Percentiles rank a stretch among this genome's conserved stretches.
Conservation (phyloP, 2,797 vertebrate genomes). For the Xerus rutilus region DNA sequence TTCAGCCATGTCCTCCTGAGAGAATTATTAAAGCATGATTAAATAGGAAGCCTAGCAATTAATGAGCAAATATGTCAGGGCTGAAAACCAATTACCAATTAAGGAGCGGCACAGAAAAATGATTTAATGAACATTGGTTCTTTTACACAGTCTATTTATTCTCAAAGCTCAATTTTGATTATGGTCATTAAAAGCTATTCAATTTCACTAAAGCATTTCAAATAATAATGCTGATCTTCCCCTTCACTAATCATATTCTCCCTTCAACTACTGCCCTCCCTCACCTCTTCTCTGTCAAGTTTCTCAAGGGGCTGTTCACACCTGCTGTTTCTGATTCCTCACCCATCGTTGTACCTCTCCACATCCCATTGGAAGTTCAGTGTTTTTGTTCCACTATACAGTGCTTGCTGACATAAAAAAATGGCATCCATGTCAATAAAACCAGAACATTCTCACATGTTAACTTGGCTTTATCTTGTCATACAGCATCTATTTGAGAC, state of each 20-base stretch:
- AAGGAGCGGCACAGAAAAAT: constrained; percentile 55
- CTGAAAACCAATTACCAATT: constrained; percentile 69
- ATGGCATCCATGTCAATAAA: neutral
- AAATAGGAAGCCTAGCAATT: constrained; percentile 70
- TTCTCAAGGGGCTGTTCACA: neutral
- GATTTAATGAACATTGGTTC: constrained; percentile 63
- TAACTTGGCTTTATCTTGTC: neutral
- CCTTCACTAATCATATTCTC: neutral
- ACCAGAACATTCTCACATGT: neutral
- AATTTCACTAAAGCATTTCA: constrained; percentile 38
- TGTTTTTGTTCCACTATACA: neutral
- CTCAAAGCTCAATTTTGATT: constrained; percentile 65
- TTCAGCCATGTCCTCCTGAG: constrained; percentile 55
- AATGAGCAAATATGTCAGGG: constrained; percentile 60
- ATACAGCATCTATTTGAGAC: neutral
- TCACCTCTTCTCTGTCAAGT: neutral
- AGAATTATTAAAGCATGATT: constrained; percentile 70
- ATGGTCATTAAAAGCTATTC: constrained; percentile 63
- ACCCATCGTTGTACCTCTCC: neutral
- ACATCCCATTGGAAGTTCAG: neutral
- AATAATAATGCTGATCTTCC: neutral
- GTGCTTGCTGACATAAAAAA: neutral
- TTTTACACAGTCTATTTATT: constrained; percentile 64
- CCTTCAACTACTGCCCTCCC: neutral
- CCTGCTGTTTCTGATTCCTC: neutral